Base-by-base conservation (phyloP, 2,797 vertebrate genomes). In the Tiaroga cobitis region DNA sequence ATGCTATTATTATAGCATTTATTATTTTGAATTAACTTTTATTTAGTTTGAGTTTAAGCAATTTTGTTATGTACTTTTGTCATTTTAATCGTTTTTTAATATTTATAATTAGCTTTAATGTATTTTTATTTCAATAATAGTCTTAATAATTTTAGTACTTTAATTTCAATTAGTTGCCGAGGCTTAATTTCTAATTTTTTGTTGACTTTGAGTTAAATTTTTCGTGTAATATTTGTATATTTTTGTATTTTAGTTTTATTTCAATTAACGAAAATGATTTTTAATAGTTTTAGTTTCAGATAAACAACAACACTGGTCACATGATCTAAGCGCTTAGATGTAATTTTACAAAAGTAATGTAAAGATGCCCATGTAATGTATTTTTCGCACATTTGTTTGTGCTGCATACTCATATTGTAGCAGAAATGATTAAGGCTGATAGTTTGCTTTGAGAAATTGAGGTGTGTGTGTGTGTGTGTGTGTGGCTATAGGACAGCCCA, bases 401-500 rank as follows among this genome's bases (percentile, higher is more conserved):
- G 29, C 54, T 80, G 68, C 51, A 29, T 37, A 75, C 61, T 69
- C 26, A 79, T 79, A 46, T 75, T 54, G 34, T 37, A 9, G 13
- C 19, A 21, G 18, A 49, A 59, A 26, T 32, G 2, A 6, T 61
- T 65, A 21, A 24, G n/a, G 13, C 1, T 51, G 15, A 3, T 63
- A 37, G 41, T 68, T 19, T 85, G 37, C 46, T 34, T 29, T 76
- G 59, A 75, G 37, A 56, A 43, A 29, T 1, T 70, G 8, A 54
- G 72, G 21, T 61, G 54, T 78, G 21, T 59, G 9, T 81, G 34
- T 68, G 37, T 61, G 34, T 59, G 9, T 75, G 34, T 80, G 34
- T 61, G 56, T 78, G 34, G 37, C 5, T 81, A n/a, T 80, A 21
- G 41, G 43, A 37, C 84, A 67, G 68, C 41, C 41, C 29, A 74